Percentiles rank a stretch among this genome's conserved stretches.
These are phyloP conservation scores for Ramazzottius varieornatus DNA, from an alignment of 2,888 invertebrate species.

Conservation along the genomic window DNA sequence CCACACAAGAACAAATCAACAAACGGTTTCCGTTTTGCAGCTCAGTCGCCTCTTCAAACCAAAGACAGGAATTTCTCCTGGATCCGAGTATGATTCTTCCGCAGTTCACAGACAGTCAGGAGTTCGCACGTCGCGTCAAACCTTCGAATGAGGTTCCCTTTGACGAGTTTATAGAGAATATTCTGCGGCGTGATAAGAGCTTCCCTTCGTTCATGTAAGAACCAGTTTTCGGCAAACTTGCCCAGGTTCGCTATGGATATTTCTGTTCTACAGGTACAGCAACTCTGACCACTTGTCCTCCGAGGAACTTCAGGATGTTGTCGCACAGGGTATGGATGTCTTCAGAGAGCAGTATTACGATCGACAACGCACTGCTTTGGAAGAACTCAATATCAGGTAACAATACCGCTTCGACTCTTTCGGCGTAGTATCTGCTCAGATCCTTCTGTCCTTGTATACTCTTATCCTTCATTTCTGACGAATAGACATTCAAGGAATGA, in stretches of 20 bases:
- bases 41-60: no score
- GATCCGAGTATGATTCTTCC: no score
- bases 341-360: neutral
- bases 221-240: neutral
- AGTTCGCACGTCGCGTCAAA: neutral
- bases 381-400: neutral
- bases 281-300: neutral
- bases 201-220: neutral
- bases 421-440: neutral
- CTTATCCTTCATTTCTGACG: no score
- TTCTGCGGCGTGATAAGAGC: neutral
- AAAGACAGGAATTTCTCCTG: no score
- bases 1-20: no score
- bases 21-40: no score
- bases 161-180: neutral
- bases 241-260: neutral
- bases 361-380: neutral
- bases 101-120: neutral
- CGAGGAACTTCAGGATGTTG: neutral
- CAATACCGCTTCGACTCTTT: neutral
- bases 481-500: neutral
- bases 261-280: neutral
- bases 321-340: neutral
- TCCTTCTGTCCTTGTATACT: no score
- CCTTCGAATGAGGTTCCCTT: neutral